Evolutionary conservation across 2,797 vertebrate species (phyloP).

Genomic region (Morelia viridis): DNA sequence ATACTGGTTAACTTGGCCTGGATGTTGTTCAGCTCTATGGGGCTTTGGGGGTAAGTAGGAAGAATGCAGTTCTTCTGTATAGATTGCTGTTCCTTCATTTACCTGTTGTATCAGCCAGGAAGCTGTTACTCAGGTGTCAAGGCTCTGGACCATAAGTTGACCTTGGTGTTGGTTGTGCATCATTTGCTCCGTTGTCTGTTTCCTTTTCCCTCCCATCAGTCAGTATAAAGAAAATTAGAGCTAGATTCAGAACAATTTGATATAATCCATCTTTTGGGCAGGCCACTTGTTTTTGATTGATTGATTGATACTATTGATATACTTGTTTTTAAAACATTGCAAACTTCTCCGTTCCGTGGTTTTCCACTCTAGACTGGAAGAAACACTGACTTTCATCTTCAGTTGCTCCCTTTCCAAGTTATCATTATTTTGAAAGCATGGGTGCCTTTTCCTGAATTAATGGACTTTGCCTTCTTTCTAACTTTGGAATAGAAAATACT

Average conservation of each 20-base stretch:
- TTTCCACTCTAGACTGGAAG: not conserved
- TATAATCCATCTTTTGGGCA: not conserved
- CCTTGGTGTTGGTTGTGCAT: not conserved
- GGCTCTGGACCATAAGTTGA: not conserved
- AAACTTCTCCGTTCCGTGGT: not conserved
- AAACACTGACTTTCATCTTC: not conserved
- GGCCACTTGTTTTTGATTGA: not conserved
- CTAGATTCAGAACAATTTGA: not conserved
- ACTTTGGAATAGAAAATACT: not conserved
- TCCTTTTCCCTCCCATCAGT: too few species aligned
- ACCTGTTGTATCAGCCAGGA: not conserved
- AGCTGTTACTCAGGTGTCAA: not conserved
- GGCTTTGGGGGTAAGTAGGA: not conserved
- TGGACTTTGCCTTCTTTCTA: not conserved
- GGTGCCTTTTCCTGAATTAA: not conserved
- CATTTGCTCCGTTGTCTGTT: not conserved
- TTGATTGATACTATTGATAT: not conserved
- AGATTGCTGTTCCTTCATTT: not conserved
- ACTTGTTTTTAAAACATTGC: not conserved
- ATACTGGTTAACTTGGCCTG: not conserved
- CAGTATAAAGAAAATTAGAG: not conserved
- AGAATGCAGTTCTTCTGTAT: not conserved
- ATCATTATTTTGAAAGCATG: not conserved
- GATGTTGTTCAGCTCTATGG: not conserved
- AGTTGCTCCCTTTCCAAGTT: not conserved